Evolutionary conservation across 1,140 invertebrate genomes (phyloP).

Genomic region (Euura saliciscinereae): DNA sequence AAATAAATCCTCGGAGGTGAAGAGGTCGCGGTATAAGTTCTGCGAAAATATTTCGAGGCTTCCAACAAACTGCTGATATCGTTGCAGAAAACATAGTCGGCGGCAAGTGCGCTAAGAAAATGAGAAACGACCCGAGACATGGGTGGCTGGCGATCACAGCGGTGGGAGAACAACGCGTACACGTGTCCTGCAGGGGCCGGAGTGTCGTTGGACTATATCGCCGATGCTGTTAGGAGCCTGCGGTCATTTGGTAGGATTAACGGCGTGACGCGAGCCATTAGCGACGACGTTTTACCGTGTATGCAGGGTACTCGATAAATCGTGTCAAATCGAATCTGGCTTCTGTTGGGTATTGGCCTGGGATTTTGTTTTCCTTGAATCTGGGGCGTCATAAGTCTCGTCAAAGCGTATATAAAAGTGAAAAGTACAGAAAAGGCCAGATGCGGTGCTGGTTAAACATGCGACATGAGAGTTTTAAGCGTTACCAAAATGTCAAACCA

Average conservation of each 20-base stretch:
- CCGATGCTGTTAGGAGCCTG: conserved; percentile 21
- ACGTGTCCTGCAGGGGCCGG: conserved; percentile 33
- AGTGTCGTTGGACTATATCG: conserved; percentile 9
- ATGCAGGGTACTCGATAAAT: conserved; percentile 41
- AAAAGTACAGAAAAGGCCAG: too few species aligned
- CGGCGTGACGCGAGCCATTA: conserved; percentile 39
- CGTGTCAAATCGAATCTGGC: conserved; percentile 26
- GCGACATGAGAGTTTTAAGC: not conserved
- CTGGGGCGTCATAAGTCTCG: too few species aligned
- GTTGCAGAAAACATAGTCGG: not conserved
- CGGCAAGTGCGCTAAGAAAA: not conserved
- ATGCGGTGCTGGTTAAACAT: too few species aligned
- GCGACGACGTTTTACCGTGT: conserved; percentile 36
- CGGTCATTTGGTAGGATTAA: conserved; percentile 38
- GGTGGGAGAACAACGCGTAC: conserved; percentile 19
- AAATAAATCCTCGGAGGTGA: too few species aligned
- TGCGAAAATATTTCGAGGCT: not conserved
- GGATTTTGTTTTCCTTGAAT: too few species aligned
- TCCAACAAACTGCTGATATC: too few species aligned
- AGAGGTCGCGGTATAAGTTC: not conserved
- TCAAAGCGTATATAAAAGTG: too few species aligned
- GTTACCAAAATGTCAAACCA: not conserved
- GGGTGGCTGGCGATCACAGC: too few species aligned
- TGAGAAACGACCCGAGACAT: not conserved
- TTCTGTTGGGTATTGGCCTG: not conserved